Conservation (phyloP, 2,888 invertebrate species). For the Cecidostiba fungosa region DNA sequence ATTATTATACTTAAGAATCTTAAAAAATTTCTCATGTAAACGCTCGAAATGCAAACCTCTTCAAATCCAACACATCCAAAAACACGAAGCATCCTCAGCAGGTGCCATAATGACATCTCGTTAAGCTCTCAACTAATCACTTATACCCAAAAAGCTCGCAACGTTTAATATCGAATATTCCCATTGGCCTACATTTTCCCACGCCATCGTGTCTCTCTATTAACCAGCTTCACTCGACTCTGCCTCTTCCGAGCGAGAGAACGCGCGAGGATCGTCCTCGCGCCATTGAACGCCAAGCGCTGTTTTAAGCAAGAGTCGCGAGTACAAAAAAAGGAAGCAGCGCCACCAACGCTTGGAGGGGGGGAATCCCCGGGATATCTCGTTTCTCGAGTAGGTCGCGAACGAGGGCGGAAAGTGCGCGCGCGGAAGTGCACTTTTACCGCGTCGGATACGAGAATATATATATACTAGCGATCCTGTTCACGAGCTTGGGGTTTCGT, state of each 20-base stretch:
- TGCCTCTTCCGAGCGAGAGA: slow-evolving; percentile 6
- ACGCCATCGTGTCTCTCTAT: not conserved
- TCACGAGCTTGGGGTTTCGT: not conserved
- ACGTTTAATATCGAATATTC: slow-evolving; percentile 40
- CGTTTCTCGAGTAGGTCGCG: slow-evolving; percentile 45
- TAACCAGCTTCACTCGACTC: not conserved
- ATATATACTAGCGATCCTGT: not conserved
- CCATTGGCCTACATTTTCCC: slow-evolving; percentile 18
- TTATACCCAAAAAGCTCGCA: not conserved
- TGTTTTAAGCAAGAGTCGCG: slow-evolving; percentile 33
- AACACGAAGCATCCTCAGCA: not conserved
- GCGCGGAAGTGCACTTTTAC: slow-evolving; percentile 56
- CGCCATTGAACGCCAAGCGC: slow-evolving; percentile 28
- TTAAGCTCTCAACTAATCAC: not conserved
- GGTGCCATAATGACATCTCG: not conserved
- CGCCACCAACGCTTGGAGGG: not conserved
- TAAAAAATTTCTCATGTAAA: too few relatives aligned
- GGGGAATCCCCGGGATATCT: slow-evolving; percentile 43
- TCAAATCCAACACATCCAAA: not conserved
- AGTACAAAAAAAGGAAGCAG: slow-evolving; percentile 7
- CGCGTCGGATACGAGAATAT: slow-evolving; percentile 27
- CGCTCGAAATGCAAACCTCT: not conserved
- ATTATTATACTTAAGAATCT: too few relatives aligned
- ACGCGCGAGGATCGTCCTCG: not conserved
- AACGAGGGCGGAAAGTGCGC: slow-evolving; percentile 47